Base-by-base conservation (phyloP, 1,140 invertebrate genomes). In the Trichoplusia ni region DNA sequence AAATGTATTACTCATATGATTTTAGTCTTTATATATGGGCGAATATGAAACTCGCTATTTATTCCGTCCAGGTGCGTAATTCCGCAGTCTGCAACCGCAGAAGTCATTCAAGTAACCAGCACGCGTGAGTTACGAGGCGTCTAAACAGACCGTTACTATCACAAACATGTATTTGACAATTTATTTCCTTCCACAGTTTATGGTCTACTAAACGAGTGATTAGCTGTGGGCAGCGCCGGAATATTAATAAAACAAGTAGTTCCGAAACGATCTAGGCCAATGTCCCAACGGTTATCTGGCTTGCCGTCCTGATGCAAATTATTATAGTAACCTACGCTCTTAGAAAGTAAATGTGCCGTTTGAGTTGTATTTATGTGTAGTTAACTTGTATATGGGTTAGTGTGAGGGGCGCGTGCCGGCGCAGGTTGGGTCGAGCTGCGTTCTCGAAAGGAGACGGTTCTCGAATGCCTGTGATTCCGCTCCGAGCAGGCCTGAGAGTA, bases 91-190 rank as follows among this genome's bases (percentile, higher is more conserved):
- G n/a, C n/a, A n/a, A 42, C 3, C 0, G 8, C 4, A 19, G 9
- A 18, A 23, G 29, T n/a, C n/a, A n/a, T 23, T 8, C 7, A 18
- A 11, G n/a, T n/a, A n/a, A n/a, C n/a, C n/a, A n/a, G 25, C 9
- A 0, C n/a, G 14, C 18, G 46, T 18, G 8, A 18, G 46, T 4
- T 16, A 3, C 46, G 44, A 8, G 46, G 40, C 64, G 37, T 14
- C 35, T 29, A 38, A 23, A 19, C 13, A 21, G 46, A 69, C 72
- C 69, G 72, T 75, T 75, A 71, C 11, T 18, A 49, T 31, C 14
- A 44, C 49, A 7, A 21, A 11, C 46, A n/a, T 11, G 29, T 35
- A 11, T 7, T n/a, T 8, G 4, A 21, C n/a, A 33, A 51, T 51
- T 51, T 35, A 51, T 51, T 3, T 25, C 9, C 11, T 4, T 21